phyloP scores from a whole-genome alignment of 2,113 vertebrate genomes.

The Helogale parvula region DNA sequence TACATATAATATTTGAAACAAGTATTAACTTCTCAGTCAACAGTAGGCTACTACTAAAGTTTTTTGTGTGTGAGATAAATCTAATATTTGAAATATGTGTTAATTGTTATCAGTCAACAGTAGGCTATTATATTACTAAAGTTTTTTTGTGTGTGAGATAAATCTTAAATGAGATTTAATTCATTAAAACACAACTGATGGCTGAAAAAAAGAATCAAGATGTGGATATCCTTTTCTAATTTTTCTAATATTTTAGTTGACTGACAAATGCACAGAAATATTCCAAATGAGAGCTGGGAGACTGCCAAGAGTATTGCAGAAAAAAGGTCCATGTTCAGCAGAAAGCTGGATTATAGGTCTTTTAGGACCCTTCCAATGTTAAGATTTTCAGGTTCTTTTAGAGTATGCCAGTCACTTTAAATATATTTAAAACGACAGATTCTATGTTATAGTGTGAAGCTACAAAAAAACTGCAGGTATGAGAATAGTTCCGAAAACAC shows the following conservation, averaged over 20 bases:
- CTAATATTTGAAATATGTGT: neutral
- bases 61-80: neutral
- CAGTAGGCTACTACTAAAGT: neutral
- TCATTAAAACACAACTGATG: slow-evolving; percentile 51
- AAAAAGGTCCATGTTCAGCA: neutral
- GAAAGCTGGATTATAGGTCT: neutral
- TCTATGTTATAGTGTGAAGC: neutral
- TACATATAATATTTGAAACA: neutral
- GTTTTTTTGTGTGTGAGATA: neutral
- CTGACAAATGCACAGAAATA: neutral
- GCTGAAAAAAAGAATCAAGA: neutral
- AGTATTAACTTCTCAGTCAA: neutral
- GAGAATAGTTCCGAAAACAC: neutral
- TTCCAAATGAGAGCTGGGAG: neutral
- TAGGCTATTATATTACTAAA: too few species aligned
- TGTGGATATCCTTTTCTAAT: neutral
- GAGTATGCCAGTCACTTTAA: neutral
- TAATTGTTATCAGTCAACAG: too few species aligned
- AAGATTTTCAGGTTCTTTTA: neutral
- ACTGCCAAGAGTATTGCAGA: neutral
- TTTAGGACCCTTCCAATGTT: neutral
- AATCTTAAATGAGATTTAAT: slow-evolving; percentile 52
- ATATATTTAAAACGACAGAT: slow-evolving; percentile 8
- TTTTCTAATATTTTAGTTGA: slow-evolving; percentile 53
- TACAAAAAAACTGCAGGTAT: neutral